Base-by-base conservation (phyloP, 2,113 vertebrate species). In the Epinephelus moara region DNA sequence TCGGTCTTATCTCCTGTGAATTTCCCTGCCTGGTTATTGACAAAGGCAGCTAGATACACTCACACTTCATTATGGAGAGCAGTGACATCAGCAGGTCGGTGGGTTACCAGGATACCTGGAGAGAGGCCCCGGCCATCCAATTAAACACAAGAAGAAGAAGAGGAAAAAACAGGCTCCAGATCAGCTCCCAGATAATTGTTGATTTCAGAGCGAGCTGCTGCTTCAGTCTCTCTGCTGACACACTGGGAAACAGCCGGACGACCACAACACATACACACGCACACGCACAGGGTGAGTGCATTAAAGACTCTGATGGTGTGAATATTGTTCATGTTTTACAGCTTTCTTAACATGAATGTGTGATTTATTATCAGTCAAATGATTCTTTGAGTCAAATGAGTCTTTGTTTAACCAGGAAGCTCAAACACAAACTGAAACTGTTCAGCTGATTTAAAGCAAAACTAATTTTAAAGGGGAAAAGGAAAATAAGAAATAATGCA, bases 91-190 rank as follows among this genome's bases (percentile, higher is more conserved):
- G 81, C 70, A 49, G 78, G 60, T 80, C 11, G 6, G 66, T 59
- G 79, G 66, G 93, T 93, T 91, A 88, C 91, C 90, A 90, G 89
- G 94, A 86, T 75, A 94, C 93, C 80, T 30, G 78, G 71, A 76
- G 84, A 85, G 87, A 68, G 81, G 67, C 76, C 37, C 11, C 42
- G 6, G 74, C 74, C 82, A 70, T 83, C 90, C 87, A 92, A 88
- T 91, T 89, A 91, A 74, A 80, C 45, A 61, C 66, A 27, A 14
- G 33, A 25, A 33, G 63, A 17, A 25, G n/a, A 27, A 40, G 27
- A 13, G 19, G 33, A 4, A 13, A 21, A 75, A 23, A 15, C 37
- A 11, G 25, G 27, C 81, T 80, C 40, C 75, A 80, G 52, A 86
- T 82, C 81, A 77, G 67, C 63, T 49, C 21, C 23, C 17, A 40